Percentiles rank a stretch among this genome's conserved stretches.
Evolutionary conservation across 64 coral and sea anemone species (phyloP).

Genomic region (Montipora foliosa): DNA sequence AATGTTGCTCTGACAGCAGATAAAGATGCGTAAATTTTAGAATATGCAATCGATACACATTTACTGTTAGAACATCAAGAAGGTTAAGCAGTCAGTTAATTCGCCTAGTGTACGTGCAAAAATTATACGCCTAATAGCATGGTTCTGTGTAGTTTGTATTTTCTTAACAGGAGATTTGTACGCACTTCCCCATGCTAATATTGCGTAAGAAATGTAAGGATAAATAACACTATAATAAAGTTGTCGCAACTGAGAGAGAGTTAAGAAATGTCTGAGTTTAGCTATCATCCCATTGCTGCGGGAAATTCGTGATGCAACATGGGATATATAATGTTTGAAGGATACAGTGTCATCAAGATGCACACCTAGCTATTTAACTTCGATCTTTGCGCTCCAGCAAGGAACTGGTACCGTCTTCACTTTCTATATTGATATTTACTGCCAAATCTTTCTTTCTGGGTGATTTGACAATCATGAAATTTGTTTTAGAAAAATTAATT

Average conservation of each 20-base stretch:
- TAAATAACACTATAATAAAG: slow-evolving; percentile 30
- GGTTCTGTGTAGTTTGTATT: slow-evolving; percentile 39
- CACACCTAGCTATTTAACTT: slow-evolving; percentile 30
- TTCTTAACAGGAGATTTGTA: slow-evolving; percentile 18
- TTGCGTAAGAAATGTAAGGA: slow-evolving; percentile 25
- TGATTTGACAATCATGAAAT: slow-evolving; percentile 32
- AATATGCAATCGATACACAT: slow-evolving; percentile 4
- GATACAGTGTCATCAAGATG: slow-evolving; percentile 9
- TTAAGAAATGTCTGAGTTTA: slow-evolving; percentile 49
- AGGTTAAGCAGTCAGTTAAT: slow-evolving; percentile 1
- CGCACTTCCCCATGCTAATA: slow-evolving; percentile 30
- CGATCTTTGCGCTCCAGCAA: slow-evolving; percentile 27
- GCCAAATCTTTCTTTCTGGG: neutral
- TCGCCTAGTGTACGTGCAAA: neutral
- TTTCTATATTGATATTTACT: neutral
- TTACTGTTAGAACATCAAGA: slow-evolving; percentile 19
- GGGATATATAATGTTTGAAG: slow-evolving; percentile 41
- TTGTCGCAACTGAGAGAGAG: slow-evolving; percentile 45
- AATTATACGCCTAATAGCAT: neutral
- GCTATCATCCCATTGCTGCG: slow-evolving; percentile 46
- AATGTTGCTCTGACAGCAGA: neutral
- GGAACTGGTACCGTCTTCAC: neutral
- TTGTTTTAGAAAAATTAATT: slow-evolving; percentile 27
- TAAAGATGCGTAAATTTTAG: slow-evolving; percentile 10
- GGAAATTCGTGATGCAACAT: slow-evolving; percentile 32